Evolutionary conservation across 2,113 vertebrate genomes (phyloP), one percentile per base, ranked within the genome.

Genomic region (Macaca mulatta): DNA sequence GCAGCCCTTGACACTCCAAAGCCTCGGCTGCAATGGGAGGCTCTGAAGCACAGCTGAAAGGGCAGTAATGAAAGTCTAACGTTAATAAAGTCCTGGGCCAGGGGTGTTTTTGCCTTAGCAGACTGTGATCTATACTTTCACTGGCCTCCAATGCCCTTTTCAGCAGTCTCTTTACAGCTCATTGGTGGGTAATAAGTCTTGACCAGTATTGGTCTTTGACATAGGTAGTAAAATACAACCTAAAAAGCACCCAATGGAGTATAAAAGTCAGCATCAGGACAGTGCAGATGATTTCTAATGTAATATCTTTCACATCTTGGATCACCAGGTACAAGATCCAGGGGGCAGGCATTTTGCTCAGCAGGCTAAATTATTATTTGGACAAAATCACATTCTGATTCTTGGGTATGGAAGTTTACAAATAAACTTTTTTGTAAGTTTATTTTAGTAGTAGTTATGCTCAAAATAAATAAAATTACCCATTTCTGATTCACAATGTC

Each of bases 131-230:
- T 98, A 98, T 98, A 94, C 97, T 98, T 98, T 98, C 93, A 96
- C 92, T 84, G 96, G 97, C 97, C 98, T 98, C 98, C 85, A 98
- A 98, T 96, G 98, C 95, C 98, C 98, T 98, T 98, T 99, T 98
- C 98, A 98, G 78, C 97, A 93, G 79, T 97, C 96, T 98, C 95
- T 98, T 98, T 98, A 98, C 93, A 98, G 97, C 98, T 99, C 98
- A 98, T 98, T 97, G 97, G 98, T 98, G 98, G 82, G 97, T 98
- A 98, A 57, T 98, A 99, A 98, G 97, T 98, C 98, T 99, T 98
- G 98, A 97, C 97, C 97, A 38, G 98, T 98, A 99, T 98, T 98
- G 97, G 98, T 98, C 98, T 98, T 98, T 98, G 98, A 98, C 98
- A 98, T 89, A 98, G 97, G 97, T 97, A 97, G 96, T 98, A 99